Conservation (phyloP, 2,113 vertebrate genomes). For the Platycercus adscitus region DNA sequence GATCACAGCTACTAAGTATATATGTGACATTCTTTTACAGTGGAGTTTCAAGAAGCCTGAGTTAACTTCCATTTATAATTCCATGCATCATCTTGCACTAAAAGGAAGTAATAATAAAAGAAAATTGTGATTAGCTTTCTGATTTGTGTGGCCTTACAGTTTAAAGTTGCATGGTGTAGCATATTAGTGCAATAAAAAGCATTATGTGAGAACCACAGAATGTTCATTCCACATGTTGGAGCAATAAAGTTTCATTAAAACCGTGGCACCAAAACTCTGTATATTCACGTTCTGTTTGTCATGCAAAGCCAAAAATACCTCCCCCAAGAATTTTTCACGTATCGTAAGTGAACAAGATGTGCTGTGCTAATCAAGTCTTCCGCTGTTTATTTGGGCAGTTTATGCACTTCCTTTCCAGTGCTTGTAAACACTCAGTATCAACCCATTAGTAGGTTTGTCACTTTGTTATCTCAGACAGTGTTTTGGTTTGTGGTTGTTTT, state of each 20-base stretch:
- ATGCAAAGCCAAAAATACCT: neutral
- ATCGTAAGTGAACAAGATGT: neutral
- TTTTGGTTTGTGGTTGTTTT: neutral
- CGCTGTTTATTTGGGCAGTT: neutral
- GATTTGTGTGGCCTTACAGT: neutral
- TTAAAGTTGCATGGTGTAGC: neutral
- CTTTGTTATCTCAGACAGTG: neutral
- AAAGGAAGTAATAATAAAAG: neutral
- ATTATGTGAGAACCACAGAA: neutral
- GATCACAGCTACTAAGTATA: neutral
- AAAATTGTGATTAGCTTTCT: neutral
- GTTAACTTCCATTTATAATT: neutral
- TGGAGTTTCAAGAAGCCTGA: neutral
- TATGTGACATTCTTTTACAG: neutral
- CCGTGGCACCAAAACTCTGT: neutral
- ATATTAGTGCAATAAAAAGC: neutral
- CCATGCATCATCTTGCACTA: neutral
- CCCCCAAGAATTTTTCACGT: neutral
- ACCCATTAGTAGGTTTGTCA: neutral
- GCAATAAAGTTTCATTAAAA: neutral
- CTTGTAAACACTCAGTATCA: neutral
- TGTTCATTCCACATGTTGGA: neutral
- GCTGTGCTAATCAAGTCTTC: neutral
- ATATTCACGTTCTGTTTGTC: neutral
- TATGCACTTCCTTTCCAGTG: neutral